phyloP scores from a whole-genome alignment of 2,113 vertebrate species.

The Gobiocypris rarus region DNA sequence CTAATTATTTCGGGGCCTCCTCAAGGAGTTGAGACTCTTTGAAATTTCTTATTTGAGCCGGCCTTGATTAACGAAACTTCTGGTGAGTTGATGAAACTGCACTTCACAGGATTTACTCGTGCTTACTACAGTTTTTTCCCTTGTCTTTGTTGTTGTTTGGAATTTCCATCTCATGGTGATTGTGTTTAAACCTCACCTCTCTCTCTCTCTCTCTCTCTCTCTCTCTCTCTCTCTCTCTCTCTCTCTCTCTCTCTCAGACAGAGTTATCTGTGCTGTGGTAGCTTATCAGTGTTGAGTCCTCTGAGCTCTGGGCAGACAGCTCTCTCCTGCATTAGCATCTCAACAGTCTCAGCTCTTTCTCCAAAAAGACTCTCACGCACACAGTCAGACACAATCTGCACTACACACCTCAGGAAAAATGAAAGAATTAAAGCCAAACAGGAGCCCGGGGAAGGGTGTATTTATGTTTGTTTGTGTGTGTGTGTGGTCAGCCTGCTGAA shows the following conservation, averaged over 20 bases:
- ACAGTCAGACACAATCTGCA: slow-evolving; percentile 23
- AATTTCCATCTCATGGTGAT: background rate
- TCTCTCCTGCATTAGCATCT: slow-evolving; percentile 41
- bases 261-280: slow-evolving; percentile 27
- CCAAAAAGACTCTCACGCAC: slow-evolving; percentile 28
- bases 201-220: background rate
- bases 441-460: slow-evolving; percentile 37
- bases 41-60: slow-evolving; percentile 41
- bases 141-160: slow-evolving; percentile 9
- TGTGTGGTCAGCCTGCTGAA: slow-evolving; percentile 61
- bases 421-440: slow-evolving; percentile 48
- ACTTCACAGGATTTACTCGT: slow-evolving; percentile 34
- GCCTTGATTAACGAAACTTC: slow-evolving; percentile 55
- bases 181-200: background rate
- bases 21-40: slow-evolving; percentile 43
- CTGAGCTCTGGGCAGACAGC: slow-evolving; percentile 19
- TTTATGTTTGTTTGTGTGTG: slow-evolving; percentile 40
- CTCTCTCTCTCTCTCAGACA: background rate
- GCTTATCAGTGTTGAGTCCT: slow-evolving; percentile 38
- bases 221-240: slow-evolving; percentile 17
- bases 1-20: slow-evolving; percentile 72
- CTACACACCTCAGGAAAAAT: slow-evolving; percentile 20
- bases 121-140: slow-evolving; percentile 17
- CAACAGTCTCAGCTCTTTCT: slow-evolving; percentile 22
- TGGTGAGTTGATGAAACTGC: slow-evolving; percentile 57